A percentile compares a stretch with the other conserved stretches of the same genome.
These are phyloP conservation scores for Yponomeuta malinellus DNA, from an alignment of 2,888 invertebrate species.

Conservation along the genomic window DNA sequence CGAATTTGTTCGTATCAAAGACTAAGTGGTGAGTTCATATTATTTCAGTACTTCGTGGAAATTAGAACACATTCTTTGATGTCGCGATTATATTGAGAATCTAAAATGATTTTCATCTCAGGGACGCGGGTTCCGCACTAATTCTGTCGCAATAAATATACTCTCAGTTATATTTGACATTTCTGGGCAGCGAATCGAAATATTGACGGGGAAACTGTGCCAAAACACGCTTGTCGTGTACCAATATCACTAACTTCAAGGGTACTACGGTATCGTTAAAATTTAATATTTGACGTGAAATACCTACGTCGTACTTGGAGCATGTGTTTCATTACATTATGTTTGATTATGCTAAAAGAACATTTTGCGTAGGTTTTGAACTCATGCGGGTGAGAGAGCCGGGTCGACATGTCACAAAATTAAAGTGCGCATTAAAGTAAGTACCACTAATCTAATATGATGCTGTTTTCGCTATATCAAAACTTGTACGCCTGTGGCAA, in stretches of 20 bases:
- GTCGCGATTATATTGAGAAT: constrained; percentile 24
- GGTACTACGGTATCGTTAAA: neutral
- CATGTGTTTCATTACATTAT: neutral
- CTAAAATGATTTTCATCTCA: constrained; percentile 39
- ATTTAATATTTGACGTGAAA: neutral
- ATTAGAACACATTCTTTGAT: constrained; percentile 18
- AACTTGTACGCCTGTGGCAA: too few species aligned
- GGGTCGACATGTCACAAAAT: constrained; percentile 28
- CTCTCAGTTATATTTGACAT: constrained; percentile 57
- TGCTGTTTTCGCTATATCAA: too few species aligned
- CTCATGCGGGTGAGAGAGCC: too few species aligned
- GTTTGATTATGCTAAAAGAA: neutral
- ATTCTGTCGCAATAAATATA: constrained; percentile 65
- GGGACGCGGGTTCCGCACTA: constrained; percentile 50
- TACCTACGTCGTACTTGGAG: neutral
- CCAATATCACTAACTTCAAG: constrained; percentile 18
- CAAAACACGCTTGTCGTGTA: constrained; percentile 43
- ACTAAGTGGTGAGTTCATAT: constrained; percentile 5
- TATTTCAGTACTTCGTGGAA: neutral
- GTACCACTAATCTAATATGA: too few species aligned
- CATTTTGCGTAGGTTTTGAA: neutral
- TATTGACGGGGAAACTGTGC: constrained; percentile 63
- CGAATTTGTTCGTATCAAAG: neutral
- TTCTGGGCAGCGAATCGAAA: constrained; percentile 67
- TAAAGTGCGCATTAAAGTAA: constrained; percentile 40